Base-by-base conservation (phyloP, 1,140 invertebrate species). In the Leptinotarsa undecemlineata region DNA sequence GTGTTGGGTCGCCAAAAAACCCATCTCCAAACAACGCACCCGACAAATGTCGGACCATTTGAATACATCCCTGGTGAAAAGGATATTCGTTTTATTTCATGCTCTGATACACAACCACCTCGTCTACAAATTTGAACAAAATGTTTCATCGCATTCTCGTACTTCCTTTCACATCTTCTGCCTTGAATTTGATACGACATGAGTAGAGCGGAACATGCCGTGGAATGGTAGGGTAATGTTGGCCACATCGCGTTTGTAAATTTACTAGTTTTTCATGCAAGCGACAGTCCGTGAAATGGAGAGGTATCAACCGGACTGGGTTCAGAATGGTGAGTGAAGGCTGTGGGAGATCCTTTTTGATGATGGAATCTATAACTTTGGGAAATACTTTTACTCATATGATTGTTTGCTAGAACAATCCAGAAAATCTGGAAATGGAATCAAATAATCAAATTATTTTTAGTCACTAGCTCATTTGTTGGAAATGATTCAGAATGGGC, bases 231-330 rank as follows among this genome's bases (percentile, higher is more conserved):
- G 20, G 17, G 62, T 64, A 64, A 64, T 64, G 21, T 64, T 64
- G 20, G 62, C 62, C 62, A 26, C 21, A 26, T 26, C 23, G 23
- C 3, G 62, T 64, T 23, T 13, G 62, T 21, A 21, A 64, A 20
- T 64, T 64, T 20, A 1, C 62, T 26, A 64, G 62, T 64, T 64
- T 64, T 26, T 64, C 62, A 26, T 64, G 62, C 14, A 21, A 26
- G 62, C 62, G 62, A 64, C 62, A 64, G 62, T 20, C 62, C 62
- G 19, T 64, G 62, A 64, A 64, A 64, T 64, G 62, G 21, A 21
- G 17, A n/a, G 3, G 51, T 57, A 17, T 57, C 51, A 57, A 57
- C 51, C n/a, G 51, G 4, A 57, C 17, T 57, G 51, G 6, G 0
- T 57, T 15, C 51, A 15, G 14, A 57, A 57, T 15, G n/a, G 51